Evolutionary conservation across 1,140 invertebrate species (phyloP), one percentile per base, ranked within the genome.

Genomic region (Acromyrmex charruanus): DNA sequence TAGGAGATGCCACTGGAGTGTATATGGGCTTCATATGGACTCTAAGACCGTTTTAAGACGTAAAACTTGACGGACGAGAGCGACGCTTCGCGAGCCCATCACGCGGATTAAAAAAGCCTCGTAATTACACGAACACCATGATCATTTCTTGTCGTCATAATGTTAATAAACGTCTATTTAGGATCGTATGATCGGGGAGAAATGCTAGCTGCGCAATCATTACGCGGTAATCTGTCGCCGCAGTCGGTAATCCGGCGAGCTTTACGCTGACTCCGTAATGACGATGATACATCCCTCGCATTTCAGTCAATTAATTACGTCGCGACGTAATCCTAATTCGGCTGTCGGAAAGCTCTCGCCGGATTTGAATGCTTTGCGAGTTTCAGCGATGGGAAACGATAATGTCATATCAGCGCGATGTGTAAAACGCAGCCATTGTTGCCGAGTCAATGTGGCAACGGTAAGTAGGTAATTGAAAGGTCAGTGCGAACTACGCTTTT

Each of bases 231-330:
- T 92, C 91, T 90, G 90, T 86, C 91, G 92, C 90, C 91, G 87
- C 91, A 87, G 68, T 88, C 87, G 89, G 89, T 93, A 94, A 93
- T 94, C 89, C 90, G 79, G 81, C 87, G 90, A 92, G 92, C 93
- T 92, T 92, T 93, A 80, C 91, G 88, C 89, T 91, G 91, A 93
- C 92, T 93, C 86, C 61, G 86, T 93, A 93, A 93, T 93, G 93
- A 94, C 93, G 94, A 92, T 94, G 91, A 94, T 93, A 90, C 92
- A 93, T 94, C 91, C 92, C 86, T 81, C 88, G 87, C 92, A 94
- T 94, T 93, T 93, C 91, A 92, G 93, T 92, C 92, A 93, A 94
- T 95, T 95, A 95, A 94, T 95, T 95, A 94, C 93, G 87, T 87
- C 89, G 88, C 90, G 88, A 91, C 91, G 89, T 94, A 94, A 94